Evolutionary conservation across 2,888 invertebrate species (phyloP), one percentile per base, ranked within the genome.

Genomic region (Hybos culiciformis): DNA sequence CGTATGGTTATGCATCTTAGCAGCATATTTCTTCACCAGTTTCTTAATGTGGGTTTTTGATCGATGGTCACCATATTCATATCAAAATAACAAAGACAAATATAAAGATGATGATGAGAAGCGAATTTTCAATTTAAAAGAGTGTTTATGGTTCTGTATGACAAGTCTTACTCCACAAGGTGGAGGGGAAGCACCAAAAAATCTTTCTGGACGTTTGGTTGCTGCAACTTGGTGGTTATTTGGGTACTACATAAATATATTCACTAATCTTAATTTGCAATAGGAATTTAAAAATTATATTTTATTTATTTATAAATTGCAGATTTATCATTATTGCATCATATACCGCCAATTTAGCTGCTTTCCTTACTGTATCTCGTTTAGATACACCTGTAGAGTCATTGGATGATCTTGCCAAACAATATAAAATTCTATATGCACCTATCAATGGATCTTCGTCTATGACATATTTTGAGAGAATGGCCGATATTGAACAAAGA

Each of bases 211-310:
- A 0, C 75, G 96, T 39, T 69, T 97, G 11, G 83, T 97, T 0
- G 96, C 96, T 0, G 96, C 96, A 3, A 96, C 96, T 1, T 96
- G 94, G 96, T 97, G 97, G 97, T 70, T 97, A 19, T 97, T 97
- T 67, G 94, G 96, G 77, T 75, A 59, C 52, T 48, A 42, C 12
- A 29, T 2, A 29, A 29, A 12, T 29, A 29, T 6, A 4, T 29
- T 29, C n/a, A 12, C 11, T n/a, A 29, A 2, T 2, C 3, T n/a
- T n/a, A n/a, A 29, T 29, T 29, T n/a, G 5, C n/a, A 26, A 26
- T 12, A 3, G 4, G 9, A 12, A 26, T 5, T 26, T 26, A 12
- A 23, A 26, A 12, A 26, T 26, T 5, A 12, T 4, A 29, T 29
- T 29, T n/a, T 19, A 23, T 20, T 26, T 37, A 37, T 21, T 24